A percentile compares a stretch with the other conserved stretches of the same genome.
Evolutionary conservation across 2,888 invertebrate species (phyloP).

Genomic region (Hemithea aestivaria): DNA sequence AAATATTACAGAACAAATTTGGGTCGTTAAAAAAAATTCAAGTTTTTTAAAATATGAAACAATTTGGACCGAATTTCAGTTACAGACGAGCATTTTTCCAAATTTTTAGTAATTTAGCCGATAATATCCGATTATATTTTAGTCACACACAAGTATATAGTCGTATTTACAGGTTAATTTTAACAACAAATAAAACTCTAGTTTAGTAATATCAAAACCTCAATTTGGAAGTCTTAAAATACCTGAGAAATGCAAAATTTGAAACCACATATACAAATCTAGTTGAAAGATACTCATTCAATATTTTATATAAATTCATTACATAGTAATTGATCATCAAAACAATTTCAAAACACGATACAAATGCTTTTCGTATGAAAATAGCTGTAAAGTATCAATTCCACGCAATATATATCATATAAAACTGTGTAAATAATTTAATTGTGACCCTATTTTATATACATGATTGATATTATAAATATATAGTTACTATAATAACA

Average conservation of each 20-base stretch:
- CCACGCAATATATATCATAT: neutral
- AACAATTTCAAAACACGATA: slow-evolving; percentile 54
- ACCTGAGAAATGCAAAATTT: neutral
- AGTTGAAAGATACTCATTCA: too few relatives aligned
- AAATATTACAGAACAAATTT: too few relatives aligned
- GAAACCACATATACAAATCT: too few relatives aligned
- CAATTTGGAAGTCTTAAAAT: neutral
- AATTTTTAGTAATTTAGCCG: too few relatives aligned
- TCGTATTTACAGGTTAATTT: slow-evolving; percentile 12
- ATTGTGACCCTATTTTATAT: slow-evolving; percentile 26
- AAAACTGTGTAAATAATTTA: slow-evolving; percentile 31
- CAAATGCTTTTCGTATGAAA: slow-evolving; percentile 35
- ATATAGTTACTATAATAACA: neutral
- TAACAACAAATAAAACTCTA: slow-evolving; percentile 6
- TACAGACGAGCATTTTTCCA: too few relatives aligned
- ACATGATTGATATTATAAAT: slow-evolving; percentile 7
- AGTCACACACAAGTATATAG: slow-evolving; percentile 6
- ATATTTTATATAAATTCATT: slow-evolving; percentile 14
- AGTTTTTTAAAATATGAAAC: too few relatives aligned
- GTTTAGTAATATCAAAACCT: slow-evolving; percentile 21
- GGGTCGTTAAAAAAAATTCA: too few relatives aligned
- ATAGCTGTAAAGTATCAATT: neutral
- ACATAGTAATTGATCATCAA: slow-evolving; percentile 28
- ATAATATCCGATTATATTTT: too few relatives aligned
- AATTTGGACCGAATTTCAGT: too few relatives aligned